Conservation (phyloP, 1,140 invertebrate genomes). For the Drosophila pectinifera region DNA sequence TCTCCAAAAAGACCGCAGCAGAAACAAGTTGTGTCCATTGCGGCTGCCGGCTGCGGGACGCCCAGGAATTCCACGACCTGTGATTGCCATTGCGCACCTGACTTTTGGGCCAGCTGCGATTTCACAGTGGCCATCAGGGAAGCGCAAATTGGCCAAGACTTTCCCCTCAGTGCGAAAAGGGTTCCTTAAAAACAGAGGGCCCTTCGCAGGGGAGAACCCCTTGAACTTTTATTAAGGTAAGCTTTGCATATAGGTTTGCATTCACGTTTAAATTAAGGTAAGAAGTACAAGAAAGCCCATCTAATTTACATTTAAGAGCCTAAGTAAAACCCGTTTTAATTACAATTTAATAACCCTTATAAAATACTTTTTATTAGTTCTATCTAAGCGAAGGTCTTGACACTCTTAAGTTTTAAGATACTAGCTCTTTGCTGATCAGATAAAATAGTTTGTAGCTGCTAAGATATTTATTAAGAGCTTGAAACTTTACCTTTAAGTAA, state of each 20-base stretch:
- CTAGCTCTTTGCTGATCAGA: neutral
- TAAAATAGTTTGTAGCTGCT: neutral
- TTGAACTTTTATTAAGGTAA: no score
- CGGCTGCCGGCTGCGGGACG: slow-evolving; percentile 40
- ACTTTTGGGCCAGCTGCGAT: slow-evolving; percentile 35
- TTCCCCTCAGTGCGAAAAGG: neutral
- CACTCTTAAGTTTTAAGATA: no score
- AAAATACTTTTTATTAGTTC: no score
- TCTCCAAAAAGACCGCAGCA: slow-evolving; percentile 58
- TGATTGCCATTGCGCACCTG: slow-evolving; percentile 53
- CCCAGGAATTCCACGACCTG: slow-evolving; percentile 57
- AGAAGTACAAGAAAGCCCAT: no score
- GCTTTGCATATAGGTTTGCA: neutral
- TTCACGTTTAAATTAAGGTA: no score
- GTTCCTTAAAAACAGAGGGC: neutral
- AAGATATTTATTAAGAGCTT: neutral
- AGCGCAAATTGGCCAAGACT: neutral
- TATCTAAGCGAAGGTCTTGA: no score
- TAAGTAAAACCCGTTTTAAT: no score
- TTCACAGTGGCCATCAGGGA: slow-evolving; percentile 18
- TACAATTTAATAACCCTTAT: no score
- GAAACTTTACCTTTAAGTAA: neutral
- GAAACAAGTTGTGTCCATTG: slow-evolving; percentile 29
- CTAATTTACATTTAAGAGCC: no score
- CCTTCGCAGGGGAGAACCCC: neutral